Percentiles rank a stretch among this genome's conserved stretches.
Evolutionary conservation across 2,113 vertebrate genomes (phyloP).

Genomic region (Lethenteron camtschaticum): DNA sequence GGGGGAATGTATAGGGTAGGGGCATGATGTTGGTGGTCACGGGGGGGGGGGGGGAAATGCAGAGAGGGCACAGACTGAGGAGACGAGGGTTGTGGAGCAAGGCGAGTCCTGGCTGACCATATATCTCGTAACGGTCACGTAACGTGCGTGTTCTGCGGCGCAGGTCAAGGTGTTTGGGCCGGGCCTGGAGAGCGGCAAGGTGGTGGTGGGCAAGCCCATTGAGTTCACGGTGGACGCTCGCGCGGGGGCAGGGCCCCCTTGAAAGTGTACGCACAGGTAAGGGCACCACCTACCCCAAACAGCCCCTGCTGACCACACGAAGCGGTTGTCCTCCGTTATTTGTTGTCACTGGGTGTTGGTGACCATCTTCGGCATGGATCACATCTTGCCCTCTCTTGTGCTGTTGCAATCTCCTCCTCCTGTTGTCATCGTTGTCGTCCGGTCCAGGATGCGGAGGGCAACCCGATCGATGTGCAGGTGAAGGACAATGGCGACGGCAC

Average conservation of each 20-base stretch:
- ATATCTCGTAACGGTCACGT: too few relatives aligned
- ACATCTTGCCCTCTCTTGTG: too few relatives aligned
- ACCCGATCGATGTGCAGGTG: conserved; percentile 42
- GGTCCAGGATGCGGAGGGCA: conserved; percentile 45
- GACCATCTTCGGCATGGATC: too few relatives aligned
- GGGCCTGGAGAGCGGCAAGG: not conserved
- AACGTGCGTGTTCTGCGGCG: too few relatives aligned
- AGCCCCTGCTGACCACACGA: not conserved
- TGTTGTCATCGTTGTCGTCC: not conserved
- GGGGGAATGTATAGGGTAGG: too few relatives aligned
- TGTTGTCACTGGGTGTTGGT: too few relatives aligned
- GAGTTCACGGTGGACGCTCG: conserved; percentile 31
- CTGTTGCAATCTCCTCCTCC: not conserved
- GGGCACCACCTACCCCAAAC: not conserved
- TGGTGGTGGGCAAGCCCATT: conserved; percentile 2
- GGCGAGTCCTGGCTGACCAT: too few relatives aligned
- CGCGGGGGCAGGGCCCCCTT: conserved; percentile 52
- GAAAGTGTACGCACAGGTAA: conserved; percentile 50
- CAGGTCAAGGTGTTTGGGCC: not conserved
- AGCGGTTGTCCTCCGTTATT: too few relatives aligned
- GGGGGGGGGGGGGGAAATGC: too few relatives aligned
- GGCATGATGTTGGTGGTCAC: too few relatives aligned
- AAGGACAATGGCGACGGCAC: conserved; percentile 59
- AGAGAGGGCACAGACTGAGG: too few relatives aligned
- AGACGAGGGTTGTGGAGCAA: too few relatives aligned